Conservation (phyloP, 1,140 invertebrate genomes). For the Saccostrea cuccullata region DNA sequence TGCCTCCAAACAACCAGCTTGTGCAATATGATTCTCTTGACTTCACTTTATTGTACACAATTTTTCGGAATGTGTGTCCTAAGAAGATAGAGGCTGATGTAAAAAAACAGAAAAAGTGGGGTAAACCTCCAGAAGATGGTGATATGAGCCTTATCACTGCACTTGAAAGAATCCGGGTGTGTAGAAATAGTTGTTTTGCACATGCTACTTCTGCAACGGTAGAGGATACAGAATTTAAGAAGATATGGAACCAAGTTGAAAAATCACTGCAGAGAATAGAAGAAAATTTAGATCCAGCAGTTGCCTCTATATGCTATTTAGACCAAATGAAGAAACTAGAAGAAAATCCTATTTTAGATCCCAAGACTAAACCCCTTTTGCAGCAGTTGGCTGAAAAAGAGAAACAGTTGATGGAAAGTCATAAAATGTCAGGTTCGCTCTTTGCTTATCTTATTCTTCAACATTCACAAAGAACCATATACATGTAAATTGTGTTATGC, state of each 20-base stretch:
- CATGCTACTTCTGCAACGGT: neutral
- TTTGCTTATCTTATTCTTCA: neutral
- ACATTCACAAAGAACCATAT: neutral
- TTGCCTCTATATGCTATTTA: neutral
- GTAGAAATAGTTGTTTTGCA: constrained; percentile 2
- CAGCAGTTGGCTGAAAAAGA: neutral
- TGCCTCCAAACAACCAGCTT: neutral
- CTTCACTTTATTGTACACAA: neutral
- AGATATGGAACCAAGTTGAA: neutral
- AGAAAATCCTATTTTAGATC: neutral
- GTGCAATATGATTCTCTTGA: neutral
- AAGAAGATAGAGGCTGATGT: neutral
- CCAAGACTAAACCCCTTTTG: neutral
- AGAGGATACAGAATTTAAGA: neutral
- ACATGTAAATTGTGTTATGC: neutral
- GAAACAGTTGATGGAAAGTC: neutral
- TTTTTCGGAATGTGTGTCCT: neutral
- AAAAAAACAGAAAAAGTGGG: neutral
- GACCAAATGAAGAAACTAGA: neutral
- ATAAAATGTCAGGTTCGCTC: neutral
- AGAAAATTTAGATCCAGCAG: neutral
- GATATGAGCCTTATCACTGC: constrained; percentile 2
- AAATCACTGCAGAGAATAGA: neutral
- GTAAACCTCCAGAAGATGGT: neutral
- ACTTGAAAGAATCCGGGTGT: neutral